Base-by-base conservation (phyloP, 2,888 invertebrate species). In the Exocentrus adspersus region DNA sequence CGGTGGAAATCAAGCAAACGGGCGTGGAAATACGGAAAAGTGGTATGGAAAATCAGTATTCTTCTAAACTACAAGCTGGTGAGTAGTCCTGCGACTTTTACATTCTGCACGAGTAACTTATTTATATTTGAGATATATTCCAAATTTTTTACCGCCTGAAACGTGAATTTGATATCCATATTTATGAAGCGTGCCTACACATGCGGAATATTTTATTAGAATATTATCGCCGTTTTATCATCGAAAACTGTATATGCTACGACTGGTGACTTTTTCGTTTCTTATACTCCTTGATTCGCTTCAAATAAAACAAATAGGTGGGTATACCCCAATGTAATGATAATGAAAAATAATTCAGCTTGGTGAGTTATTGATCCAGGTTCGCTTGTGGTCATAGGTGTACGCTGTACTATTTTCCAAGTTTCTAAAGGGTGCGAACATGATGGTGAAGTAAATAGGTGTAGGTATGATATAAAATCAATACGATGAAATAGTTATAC, bases 21-120 rank as follows among this genome's bases (percentile, higher is more conserved):
- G 57, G 45, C 32, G 57, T 57, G 57, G 57, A 57, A 46, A 46
- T 32, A 12, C 19, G n/a, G 57, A 45, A 57, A 57, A 57, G 57
- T 57, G 57, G 30, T 24, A 57, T 57, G 57, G 57, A 17, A 30
- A 46, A 19, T 19, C 45, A 57, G 57, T 46, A 45, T 46, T 42
- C 9, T 21, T 21, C 19, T 12, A 32, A 32, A 12, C 20, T 21
- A 32, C 46, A 45, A 7, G 19, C 57, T 30, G 57, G 57, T 57
- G 45, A 57, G 57, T 57, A 4, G n/a, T n/a, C 5, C 12, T 41
- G 3, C 41, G 20, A 53, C 4, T 24, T 5, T 7, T 24, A 45
- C 19, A 20, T 45, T 19, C 10, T 20, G 4, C 4, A 20, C 20
- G n/a, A n/a, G n/a, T n/a, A n/a, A n/a, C n/a, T n/a, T n/a, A n/a